Conservation (phyloP, 1,140 invertebrate genomes). For the Lordiphosa stackelbergi region DNA sequence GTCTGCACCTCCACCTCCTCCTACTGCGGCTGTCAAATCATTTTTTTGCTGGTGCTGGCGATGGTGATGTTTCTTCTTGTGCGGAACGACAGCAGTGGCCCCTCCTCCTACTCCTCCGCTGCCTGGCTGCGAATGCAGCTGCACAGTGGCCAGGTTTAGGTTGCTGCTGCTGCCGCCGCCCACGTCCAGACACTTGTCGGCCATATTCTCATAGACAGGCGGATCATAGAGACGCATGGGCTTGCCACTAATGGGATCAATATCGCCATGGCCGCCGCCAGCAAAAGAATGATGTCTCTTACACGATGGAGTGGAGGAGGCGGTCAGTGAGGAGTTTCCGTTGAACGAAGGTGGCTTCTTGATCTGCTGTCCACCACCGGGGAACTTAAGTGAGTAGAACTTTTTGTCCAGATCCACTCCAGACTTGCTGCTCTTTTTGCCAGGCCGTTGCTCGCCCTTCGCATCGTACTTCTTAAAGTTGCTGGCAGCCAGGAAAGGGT, state of each 20-base stretch:
- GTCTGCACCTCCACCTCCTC: constrained; percentile 22
- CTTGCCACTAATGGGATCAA: constrained; percentile 45
- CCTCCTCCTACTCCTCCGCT: constrained; percentile 9
- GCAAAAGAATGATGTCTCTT: constrained; percentile 70
- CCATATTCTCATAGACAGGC: constrained; percentile 78
- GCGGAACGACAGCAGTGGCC: constrained; percentile 26
- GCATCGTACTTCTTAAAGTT: constrained; percentile 64
- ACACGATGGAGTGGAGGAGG: constrained; percentile 33
- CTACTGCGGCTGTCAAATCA: constrained; percentile 30
- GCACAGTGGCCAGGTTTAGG: constrained; percentile 45
- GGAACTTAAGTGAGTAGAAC: constrained; percentile 71
- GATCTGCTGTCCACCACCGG: constrained; percentile 15
- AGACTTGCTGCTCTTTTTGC: constrained; percentile 31
- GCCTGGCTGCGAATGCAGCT: constrained; percentile 51
- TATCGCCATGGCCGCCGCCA: constrained; percentile 66
- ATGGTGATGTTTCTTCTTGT: constrained; percentile 73
- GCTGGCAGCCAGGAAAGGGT: constrained; percentile 58
- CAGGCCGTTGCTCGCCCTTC: constrained; percentile 29
- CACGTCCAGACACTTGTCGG: constrained; percentile 22
- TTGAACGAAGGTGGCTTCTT: constrained; percentile 30
- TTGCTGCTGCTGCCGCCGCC: constrained; percentile 26
- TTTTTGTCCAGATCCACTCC: constrained; percentile 60
- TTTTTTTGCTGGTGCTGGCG: constrained; percentile 68
- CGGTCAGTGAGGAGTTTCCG: constrained; percentile 30
- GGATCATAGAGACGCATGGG: constrained; percentile 61